Evolutionary conservation across 2,888 invertebrate genomes (phyloP), one percentile per base, ranked within the genome.

Genomic region (Caenorhabditis plicata): DNA sequence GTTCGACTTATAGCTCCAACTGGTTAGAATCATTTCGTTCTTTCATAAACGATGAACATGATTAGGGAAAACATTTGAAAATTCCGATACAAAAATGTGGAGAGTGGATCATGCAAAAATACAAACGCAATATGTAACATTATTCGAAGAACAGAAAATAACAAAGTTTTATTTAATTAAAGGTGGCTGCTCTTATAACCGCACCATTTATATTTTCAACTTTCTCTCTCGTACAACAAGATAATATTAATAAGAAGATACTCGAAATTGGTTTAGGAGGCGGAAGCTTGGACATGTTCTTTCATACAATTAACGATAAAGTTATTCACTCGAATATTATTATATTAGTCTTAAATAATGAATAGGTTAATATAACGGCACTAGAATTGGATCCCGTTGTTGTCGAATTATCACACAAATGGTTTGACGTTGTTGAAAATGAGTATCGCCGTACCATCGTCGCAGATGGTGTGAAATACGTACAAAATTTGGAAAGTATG

Each of bases 201-300:
- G 54, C 61, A 31, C 68, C 68, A 19, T 68, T 58, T 25, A 52
- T 68, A 4, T 50, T 62, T 4, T 58, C 61, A 8, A 38, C 62
- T 3, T 27, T 68, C 0, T 58, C 68, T n/a, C 15, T 58, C 2
- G 49, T 58, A 20, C 51, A 64, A 25, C 44, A 44, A 2, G 56
- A 46, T 11, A 56, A 58, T 17, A 44, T 58, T 22, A 51, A 43
- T 0, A 62, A 64, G 33, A 29, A 52, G 1, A 36, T 68, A 4
- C 31, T 68, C 19, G 68, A 64, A 26, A 66, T 77, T 39, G 77
- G 77, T 7, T 42, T 77, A 0, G 77, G 77, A 19, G 77, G 77
- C 17, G 77, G 77, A 23, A 65, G 66, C 43, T 40, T 73, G n/a
- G 74, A 75, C 48, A 73, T 75, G 73, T 77, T 75, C 26, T 45